Evolutionary conservation across 2,888 invertebrate genomes (phyloP).

Genomic region (Choristoneura rosaceana): DNA sequence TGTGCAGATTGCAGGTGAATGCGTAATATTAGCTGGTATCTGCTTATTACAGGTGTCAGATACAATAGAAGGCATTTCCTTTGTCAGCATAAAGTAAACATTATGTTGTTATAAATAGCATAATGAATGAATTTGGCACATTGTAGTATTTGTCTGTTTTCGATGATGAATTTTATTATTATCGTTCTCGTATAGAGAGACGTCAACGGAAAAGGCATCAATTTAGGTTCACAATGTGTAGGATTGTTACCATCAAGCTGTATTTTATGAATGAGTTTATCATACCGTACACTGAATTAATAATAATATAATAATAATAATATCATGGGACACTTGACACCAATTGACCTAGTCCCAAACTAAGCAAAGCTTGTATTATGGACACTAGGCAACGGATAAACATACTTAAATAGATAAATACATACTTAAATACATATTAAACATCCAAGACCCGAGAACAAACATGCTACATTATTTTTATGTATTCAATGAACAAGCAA

Average conservation of each 20-base stretch:
- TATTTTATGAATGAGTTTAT: neutral
- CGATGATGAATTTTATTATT: neutral
- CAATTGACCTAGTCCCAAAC: too few relatives aligned
- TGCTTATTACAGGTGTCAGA: conserved; percentile 5
- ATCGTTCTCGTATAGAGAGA: neutral
- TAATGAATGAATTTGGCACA: conserved; percentile 3
- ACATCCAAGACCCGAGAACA: too few relatives aligned
- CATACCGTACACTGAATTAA: neutral
- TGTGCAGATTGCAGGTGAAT: neutral
- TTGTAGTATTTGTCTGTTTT: neutral
- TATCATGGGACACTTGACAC: too few relatives aligned
- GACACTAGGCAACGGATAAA: too few relatives aligned
- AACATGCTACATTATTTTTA: neutral
- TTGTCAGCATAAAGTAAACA: conserved; percentile 14
- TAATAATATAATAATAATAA: too few relatives aligned
- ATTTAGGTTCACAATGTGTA: neutral
- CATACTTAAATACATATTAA: too few relatives aligned
- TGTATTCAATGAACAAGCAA: neutral
- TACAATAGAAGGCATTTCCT: conserved; percentile 20
- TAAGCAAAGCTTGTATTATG: too few relatives aligned
- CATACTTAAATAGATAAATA: too few relatives aligned
- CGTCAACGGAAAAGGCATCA: neutral
- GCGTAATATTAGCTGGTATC: conserved; percentile 11
- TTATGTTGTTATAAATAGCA: conserved; percentile 11
- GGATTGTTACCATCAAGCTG: neutral